Percentiles rank a stretch among this genome's conserved stretches.
phyloP scores from a whole-genome alignment of 2,888 invertebrate genomes.

The Corbicula japonica region DNA sequence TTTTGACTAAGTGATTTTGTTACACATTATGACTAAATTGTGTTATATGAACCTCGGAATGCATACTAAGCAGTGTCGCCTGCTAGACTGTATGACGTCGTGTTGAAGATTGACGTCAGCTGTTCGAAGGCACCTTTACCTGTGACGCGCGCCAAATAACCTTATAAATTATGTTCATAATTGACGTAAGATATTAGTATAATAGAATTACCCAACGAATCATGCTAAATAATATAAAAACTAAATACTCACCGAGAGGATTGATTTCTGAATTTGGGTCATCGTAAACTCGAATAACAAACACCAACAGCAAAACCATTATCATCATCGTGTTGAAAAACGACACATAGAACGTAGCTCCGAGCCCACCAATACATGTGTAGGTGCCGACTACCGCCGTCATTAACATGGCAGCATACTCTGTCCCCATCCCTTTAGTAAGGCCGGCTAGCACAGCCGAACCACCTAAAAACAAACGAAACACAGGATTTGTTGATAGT shows the following conservation, averaged over 20 bases:
- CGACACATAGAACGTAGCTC: slow-evolving; percentile 86
- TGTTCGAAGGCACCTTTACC: too few relatives aligned
- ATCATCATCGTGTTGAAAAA: slow-evolving; percentile 86
- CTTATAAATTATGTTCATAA: too few relatives aligned
- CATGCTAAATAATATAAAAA: not conserved
- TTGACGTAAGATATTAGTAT: too few relatives aligned
- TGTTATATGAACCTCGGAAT: too few relatives aligned
- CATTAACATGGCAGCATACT: slow-evolving; percentile 83
- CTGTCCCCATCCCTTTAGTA: slow-evolving; percentile 82
- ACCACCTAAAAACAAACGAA: slow-evolving; percentile 82
- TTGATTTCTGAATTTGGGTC: slow-evolving; percentile 66
- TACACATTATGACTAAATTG: too few relatives aligned
- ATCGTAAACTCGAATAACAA: slow-evolving; percentile 83
- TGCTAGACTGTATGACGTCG: too few relatives aligned
- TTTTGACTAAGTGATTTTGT: too few relatives aligned
- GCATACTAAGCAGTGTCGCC: too few relatives aligned
- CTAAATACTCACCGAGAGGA: slow-evolving; percentile 69
- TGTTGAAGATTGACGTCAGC: too few relatives aligned
- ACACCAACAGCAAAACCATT: slow-evolving; percentile 83
- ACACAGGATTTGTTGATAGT: too few relatives aligned
- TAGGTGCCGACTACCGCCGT: slow-evolving; percentile 83
- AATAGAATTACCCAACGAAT: not conserved
- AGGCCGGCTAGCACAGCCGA: slow-evolving; percentile 84
- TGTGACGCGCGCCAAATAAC: too few relatives aligned
- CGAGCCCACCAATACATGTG: slow-evolving; percentile 85